Base-by-base conservation (phyloP, 1,140 invertebrate genomes). In the Proctacanthus coquilletti region DNA sequence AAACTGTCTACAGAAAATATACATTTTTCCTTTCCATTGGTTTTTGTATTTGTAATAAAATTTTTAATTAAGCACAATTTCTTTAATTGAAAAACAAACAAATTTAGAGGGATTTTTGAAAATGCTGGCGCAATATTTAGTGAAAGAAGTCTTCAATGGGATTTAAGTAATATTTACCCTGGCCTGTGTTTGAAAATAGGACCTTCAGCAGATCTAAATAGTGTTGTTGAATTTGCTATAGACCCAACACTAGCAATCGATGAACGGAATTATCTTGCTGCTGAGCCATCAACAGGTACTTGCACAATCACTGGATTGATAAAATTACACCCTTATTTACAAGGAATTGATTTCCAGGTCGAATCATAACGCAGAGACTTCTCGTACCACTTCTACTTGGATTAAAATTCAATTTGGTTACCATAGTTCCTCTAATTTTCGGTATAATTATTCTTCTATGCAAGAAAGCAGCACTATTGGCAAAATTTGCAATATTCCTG, bases 351-450 rank as follows among this genome's bases (percentile, higher is more conserved):
- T 46, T 72, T 72, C 36, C 64, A 82, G 78, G 72, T 49, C 72
- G 74, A 18, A 48, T 79, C n/a, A 42, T 82, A 42, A 65, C 76
- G 21, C 65, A 71, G 38, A 73, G 77, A 44, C 66, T 81, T 34
- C 42, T 82, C 18, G 51, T 82, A 21, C 79, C 79, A 17, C 71
- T 82, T 51, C 64, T 84, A 1, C 58, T 82, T 18, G 80, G 79
- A 8, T 68, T 82, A 30, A 84, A 84, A 60, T 80, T 82, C 50
- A 80, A 80, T 43, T 50, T 82, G 27, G 69, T 75, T 0, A 77
- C 78, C 1, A 50, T 83, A 29, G 56, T 84, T 11, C 79, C 80
- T 1, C 53, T 84, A 38, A 45, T 82, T 0, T 75, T 84, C 41
- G 78, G 77, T 2, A 48, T 74, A 10, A 52, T 82, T 21, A 64